Conservation (phyloP, 2,113 vertebrate species). For the Myanophis thanlyinensis region DNA sequence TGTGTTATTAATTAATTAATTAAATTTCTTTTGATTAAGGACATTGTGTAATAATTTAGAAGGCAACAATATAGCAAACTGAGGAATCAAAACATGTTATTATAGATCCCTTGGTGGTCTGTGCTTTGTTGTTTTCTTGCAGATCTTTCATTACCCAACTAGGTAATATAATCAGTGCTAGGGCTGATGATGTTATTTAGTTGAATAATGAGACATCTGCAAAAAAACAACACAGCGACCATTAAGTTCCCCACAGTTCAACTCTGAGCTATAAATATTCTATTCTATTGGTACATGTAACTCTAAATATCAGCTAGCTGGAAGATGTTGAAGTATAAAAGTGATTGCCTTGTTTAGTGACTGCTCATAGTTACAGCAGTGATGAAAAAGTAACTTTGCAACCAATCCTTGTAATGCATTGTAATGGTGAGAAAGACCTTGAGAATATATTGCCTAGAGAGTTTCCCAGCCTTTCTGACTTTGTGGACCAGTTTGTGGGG, state of each 20-base stretch:
- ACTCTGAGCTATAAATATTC: not conserved
- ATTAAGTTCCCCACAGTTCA: not conserved
- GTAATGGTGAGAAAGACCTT: no score
- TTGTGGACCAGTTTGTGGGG: not conserved
- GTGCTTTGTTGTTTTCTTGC: not conserved
- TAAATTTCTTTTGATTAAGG: not conserved
- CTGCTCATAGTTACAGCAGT: not conserved
- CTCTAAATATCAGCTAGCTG: not conserved
- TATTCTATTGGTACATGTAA: not conserved
- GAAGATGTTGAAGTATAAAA: not conserved
- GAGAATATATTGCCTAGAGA: not conserved
- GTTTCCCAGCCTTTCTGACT: not conserved
- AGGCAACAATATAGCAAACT: not conserved
- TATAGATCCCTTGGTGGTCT: not conserved
- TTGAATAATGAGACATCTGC: not conserved
- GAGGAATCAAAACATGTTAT: not conserved
- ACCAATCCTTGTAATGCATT: not conserved
- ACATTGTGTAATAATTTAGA: not conserved
- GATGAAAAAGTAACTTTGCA: not conserved
- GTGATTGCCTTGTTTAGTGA: not conserved
- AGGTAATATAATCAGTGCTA: not conserved
- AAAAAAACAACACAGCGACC: not conserved
- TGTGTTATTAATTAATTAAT: not conserved
- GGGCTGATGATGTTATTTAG: not conserved
- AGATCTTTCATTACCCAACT: not conserved